A percentile compares a stretch with the other conserved stretches of the same genome.
Evolutionary conservation across 2,113 vertebrate genomes (phyloP).

Genomic region (Empidonax traillii): DNA sequence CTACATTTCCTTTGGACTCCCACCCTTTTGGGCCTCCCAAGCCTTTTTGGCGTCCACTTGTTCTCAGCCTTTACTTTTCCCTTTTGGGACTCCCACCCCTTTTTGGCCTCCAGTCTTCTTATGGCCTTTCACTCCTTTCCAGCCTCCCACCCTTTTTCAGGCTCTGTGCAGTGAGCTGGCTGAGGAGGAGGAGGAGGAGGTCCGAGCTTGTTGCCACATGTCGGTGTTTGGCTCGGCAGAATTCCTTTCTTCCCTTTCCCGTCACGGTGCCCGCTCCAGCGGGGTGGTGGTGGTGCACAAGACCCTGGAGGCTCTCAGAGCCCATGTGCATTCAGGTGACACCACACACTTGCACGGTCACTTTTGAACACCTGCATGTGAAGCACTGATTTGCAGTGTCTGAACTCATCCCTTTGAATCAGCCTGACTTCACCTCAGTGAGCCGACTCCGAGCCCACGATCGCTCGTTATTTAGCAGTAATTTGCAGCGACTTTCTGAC

Average conservation of each 20-base stretch:
- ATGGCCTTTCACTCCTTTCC: neutral
- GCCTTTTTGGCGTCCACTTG: neutral
- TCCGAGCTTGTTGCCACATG: neutral
- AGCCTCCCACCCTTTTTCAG: neutral
- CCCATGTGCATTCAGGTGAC: rapidly evolving
- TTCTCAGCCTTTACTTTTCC: neutral
- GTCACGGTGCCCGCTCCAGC: rapidly evolving
- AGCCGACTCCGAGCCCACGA: neutral
- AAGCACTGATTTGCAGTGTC: neutral
- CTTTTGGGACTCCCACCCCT: neutral
- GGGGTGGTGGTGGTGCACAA: rapidly evolving
- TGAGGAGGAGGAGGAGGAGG: neutral
- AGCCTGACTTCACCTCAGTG: neutral
- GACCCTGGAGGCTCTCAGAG: neutral
- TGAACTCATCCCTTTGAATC: neutral
- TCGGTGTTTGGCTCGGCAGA: neutral
- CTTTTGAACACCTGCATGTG: neutral
- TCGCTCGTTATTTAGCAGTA: neutral
- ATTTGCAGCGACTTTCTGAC: neutral
- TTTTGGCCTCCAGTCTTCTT: neutral
- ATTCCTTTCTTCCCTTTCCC: neutral
- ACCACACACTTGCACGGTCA: rapidly evolving
- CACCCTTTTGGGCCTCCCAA: neutral
- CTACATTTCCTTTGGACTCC: neutral
- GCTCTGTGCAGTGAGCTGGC: neutral